These are phyloP conservation scores for Syrmaticus mikado DNA, from an alignment of 2,113 vertebrate species.

Conservation along the genomic window DNA sequence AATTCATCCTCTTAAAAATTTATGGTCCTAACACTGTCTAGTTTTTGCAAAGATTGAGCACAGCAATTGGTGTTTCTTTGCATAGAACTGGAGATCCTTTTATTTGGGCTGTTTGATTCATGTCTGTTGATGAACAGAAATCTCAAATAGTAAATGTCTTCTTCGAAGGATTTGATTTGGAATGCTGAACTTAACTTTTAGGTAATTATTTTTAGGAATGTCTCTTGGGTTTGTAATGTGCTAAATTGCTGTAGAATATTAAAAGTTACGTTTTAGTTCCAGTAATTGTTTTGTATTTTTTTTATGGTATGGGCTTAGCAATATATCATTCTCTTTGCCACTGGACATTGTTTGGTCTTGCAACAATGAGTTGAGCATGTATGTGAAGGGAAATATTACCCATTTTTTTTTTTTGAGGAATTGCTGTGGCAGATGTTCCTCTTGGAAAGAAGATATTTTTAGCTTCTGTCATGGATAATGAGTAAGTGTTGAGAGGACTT, in stretches of 20 bases:
- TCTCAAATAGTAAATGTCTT: background rate
- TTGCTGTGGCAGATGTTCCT: background rate
- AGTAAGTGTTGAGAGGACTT: background rate
- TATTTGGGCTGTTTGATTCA: background rate
- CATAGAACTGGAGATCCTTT: background rate
- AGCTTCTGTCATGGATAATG: background rate
- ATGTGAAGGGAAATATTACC: background rate
- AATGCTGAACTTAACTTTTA: background rate
- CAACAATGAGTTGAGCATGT: background rate
- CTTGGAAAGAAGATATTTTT: background rate
- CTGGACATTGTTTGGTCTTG: background rate
- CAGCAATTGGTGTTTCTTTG: background rate
- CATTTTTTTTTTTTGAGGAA: background rate
- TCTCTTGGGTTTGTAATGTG: background rate
- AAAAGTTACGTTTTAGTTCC: background rate
- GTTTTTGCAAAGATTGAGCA: background rate
- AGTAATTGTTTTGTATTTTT: background rate
- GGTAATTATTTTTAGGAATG: background rate
- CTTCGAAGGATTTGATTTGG: background rate
- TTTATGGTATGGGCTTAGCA: background rate
- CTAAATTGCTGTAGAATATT: background rate
- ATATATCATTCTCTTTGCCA: background rate
- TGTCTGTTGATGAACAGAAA: background rate
- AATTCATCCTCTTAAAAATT: background rate
- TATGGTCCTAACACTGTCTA: background rate